These are phyloP conservation scores for Meleagris gallopavo DNA, from an alignment of 2,113 vertebrate species.

Conservation along the genomic window DNA sequence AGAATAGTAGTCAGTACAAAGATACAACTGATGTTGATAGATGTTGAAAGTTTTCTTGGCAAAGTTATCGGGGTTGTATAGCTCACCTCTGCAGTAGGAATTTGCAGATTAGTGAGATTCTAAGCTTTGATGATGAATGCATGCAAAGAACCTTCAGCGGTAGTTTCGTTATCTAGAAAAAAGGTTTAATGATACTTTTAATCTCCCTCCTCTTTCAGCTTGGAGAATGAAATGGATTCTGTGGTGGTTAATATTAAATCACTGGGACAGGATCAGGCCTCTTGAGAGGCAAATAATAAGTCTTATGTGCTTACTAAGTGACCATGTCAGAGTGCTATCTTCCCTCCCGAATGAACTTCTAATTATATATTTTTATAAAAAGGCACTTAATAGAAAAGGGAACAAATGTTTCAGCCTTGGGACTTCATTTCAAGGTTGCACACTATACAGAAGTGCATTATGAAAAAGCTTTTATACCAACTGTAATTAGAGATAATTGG, in stretches of 20 bases:
- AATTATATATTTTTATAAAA: slow-evolving; percentile 23
- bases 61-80: not conserved
- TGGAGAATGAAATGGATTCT: not conserved
- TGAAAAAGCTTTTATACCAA: not conserved
- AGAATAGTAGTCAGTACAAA: not conserved
- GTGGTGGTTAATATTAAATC: not conserved
- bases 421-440: slow-evolving; percentile 27
- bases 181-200: not conserved
- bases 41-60: not conserved
- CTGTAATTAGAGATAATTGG: slow-evolving; percentile 66
- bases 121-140: not conserved
- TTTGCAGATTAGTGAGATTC: not conserved
- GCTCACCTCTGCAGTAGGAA: not conserved
- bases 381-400: not conserved
- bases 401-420: slow-evolving; percentile 1
- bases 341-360: not conserved
- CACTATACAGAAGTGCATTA: not conserved
- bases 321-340: slow-evolving; percentile 1
- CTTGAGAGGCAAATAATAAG: slow-evolving; percentile 9
- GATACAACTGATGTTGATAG: not conserved
- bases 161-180: not conserved
- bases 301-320: slow-evolving; percentile 4
- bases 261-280: not conserved
- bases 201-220: not conserved
- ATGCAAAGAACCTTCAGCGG: not conserved